A percentile compares a stretch with the other conserved stretches of the same genome.
These are phyloP conservation scores for Dicerorhinus sumatrensis DNA, from an alignment of 2,113 vertebrate species.

Conservation along the genomic window DNA sequence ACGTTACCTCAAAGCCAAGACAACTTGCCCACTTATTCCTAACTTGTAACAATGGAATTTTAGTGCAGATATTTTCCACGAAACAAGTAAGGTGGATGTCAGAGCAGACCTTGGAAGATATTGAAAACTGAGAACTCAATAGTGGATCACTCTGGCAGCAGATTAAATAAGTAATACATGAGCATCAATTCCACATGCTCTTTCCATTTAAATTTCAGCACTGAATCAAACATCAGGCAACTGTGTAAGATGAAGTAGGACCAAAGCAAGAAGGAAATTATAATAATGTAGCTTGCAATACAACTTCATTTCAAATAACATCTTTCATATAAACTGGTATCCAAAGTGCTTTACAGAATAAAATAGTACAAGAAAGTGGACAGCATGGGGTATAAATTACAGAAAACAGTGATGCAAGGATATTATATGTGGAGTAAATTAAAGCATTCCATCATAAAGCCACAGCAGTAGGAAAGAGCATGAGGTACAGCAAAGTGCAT, in stretches of 20 bases:
- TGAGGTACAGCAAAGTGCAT: background rate
- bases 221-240: constrained; percentile 23
- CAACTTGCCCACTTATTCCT: constrained; percentile 30
- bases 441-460: constrained; percentile 56
- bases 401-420: constrained; percentile 58
- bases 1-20: background rate
- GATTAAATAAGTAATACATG: constrained; percentile 21
- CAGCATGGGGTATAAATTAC: constrained; percentile 59
- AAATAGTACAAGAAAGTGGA: constrained; percentile 70
- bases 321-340: constrained; percentile 62
- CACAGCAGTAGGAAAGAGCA: background rate
- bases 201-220: constrained; percentile 65
- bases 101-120: constrained; percentile 19
- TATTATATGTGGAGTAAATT: constrained; percentile 58
- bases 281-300: constrained; percentile 48
- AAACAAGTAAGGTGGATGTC: constrained; percentile 54
- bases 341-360: constrained; percentile 44
- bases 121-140: background rate
- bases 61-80: background rate
- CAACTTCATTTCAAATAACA: constrained; percentile 69
- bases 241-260: constrained; percentile 16
- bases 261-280: constrained; percentile 53
- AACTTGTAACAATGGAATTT: background rate
- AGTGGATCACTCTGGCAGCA: constrained; percentile 49
- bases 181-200: constrained; percentile 41